Evolutionary conservation across 2,113 vertebrate species (phyloP), one percentile per base, ranked within the genome.

Genomic region (Sphyrna mokarran): DNA sequence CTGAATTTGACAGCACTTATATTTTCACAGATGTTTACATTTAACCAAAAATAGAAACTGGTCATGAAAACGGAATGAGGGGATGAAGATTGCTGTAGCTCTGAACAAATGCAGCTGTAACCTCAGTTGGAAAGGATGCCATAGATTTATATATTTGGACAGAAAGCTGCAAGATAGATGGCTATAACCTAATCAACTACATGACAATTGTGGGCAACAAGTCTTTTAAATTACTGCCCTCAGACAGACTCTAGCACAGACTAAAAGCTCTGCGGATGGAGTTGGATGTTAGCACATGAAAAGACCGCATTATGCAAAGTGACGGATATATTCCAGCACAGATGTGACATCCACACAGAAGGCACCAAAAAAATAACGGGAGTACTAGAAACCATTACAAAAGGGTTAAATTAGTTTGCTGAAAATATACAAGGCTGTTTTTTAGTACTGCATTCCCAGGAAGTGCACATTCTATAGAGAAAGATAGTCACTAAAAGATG

Each of bases 21-120:
- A 68, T 95, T 95, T 95, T 95, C 94, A 95, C 94, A 95, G 94
- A 95, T 95, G 94, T 95, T 40, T 72, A 54, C 40, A 95, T 95
- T 95, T 95, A 95, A 95, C 66, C 68, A 95, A 95, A 95, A 95
- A 72, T 72, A 95, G 94, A 69, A 95, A 95, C 54, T 48, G 69
- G 68, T 95, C 94, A 95, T 72, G 40, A 48, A 95, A 72, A 95
- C 40, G 69, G 69, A 94, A 94, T 95, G 69, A 54, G 68, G 29
- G 69, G 22, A 54, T 70, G 94, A 70, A 95, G 54, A 95, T 95
- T 95, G 94, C 94, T 76, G 94, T 26, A 54, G 94, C 72, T 72
- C 40, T 95, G 94, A 95, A 95, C 94, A 72, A 70, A 69, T 95
- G 69, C 94, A 95, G 94, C 94, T 95, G 94, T 95, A 95, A 95